These are phyloP conservation scores for Pasiphila rectangulata DNA, from an alignment of 2,888 invertebrate genomes.

Conservation along the genomic window DNA sequence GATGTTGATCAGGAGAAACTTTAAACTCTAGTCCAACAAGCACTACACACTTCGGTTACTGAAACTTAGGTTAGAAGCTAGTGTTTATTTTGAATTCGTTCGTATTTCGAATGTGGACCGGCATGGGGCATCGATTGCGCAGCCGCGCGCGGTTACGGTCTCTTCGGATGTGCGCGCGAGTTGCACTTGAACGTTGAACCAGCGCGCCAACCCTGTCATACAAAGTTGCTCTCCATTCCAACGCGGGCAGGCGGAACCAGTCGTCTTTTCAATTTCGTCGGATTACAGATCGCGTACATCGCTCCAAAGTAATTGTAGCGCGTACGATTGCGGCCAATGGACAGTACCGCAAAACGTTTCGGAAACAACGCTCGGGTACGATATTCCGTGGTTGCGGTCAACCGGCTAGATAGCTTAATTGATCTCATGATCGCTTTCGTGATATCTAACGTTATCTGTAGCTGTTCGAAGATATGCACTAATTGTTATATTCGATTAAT, in stretches of 20 bases:
- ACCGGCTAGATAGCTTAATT: slow-evolving; percentile 59
- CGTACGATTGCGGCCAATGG: slow-evolving; percentile 56
- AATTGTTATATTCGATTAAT: slow-evolving; percentile 44
- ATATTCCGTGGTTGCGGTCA: slow-evolving; percentile 46
- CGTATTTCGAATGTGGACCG: slow-evolving; percentile 50
- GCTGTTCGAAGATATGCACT: slow-evolving; percentile 46
- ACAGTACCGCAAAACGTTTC: slow-evolving; percentile 63
- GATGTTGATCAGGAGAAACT: slow-evolving; percentile 39
- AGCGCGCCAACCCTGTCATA: slow-evolving; percentile 55
- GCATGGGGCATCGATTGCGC: slow-evolving; percentile 48
- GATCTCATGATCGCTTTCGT: slow-evolving; percentile 48
- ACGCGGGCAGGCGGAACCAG: slow-evolving; percentile 24
- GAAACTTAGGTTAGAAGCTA: too few species aligned
- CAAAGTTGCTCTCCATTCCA: slow-evolving; percentile 32
- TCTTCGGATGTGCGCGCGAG: slow-evolving; percentile 65
- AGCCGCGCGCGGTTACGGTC: slow-evolving; percentile 56
- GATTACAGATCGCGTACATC: slow-evolving; percentile 44
- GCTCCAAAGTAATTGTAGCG: slow-evolving; percentile 51
- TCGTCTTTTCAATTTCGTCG: slow-evolving; percentile 45
- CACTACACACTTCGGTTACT: slow-evolving; percentile 59
- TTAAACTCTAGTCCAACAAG: slow-evolving; percentile 47
- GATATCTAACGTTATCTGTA: slow-evolving; percentile 45
- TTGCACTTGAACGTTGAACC: slow-evolving; percentile 76
- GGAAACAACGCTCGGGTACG: slow-evolving; percentile 47
- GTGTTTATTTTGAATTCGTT: slow-evolving; percentile 36